Percentiles rank a stretch among this genome's conserved stretches.
Evolutionary conservation across 1,140 invertebrate genomes (phyloP).

Genomic region (Lucilia cuprina): DNA sequence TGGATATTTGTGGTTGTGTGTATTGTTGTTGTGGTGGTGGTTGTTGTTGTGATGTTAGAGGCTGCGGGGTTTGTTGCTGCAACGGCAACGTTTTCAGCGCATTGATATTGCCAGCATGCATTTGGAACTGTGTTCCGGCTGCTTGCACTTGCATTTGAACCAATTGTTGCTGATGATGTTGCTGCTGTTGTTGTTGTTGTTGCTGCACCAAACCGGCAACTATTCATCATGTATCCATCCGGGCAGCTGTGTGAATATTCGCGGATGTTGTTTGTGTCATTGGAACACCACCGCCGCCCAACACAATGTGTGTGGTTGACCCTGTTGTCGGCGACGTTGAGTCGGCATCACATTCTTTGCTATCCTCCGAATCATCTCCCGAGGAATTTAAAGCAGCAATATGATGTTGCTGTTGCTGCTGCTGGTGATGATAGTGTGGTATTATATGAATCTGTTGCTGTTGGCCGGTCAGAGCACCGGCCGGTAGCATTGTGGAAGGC

Average conservation of each 20-base stretch:
- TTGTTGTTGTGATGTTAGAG: slow-evolving; percentile 40
- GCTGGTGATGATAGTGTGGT: slow-evolving; percentile 45
- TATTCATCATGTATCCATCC: slow-evolving; percentile 61
- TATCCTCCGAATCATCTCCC: slow-evolving; percentile 59
- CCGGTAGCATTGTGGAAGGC: slow-evolving; percentile 46
- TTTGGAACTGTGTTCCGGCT: slow-evolving; percentile 14
- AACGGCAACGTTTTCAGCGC: slow-evolving; percentile 38
- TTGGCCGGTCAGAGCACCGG: slow-evolving; percentile 37
- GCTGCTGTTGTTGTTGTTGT: slow-evolving; percentile 44
- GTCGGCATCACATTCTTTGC: slow-evolving; percentile 59
- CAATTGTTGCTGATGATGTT: slow-evolving; percentile 46
- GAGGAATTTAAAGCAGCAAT: slow-evolving; percentile 47
- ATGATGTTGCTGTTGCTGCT: slow-evolving; percentile 41
- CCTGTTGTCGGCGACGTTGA: slow-evolving; percentile 38
- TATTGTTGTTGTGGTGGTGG: slow-evolving; percentile 29
- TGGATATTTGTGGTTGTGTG: slow-evolving; percentile 37
- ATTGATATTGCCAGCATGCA: slow-evolving; percentile 35
- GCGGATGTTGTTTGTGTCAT: slow-evolving; percentile 45
- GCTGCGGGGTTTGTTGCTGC: slow-evolving; percentile 36
- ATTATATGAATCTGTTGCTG: slow-evolving; percentile 39
- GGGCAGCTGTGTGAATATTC: slow-evolving; percentile 59
- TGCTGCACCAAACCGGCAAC: slow-evolving; percentile 58
- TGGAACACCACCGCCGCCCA: slow-evolving; percentile 28
- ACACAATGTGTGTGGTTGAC: slow-evolving; percentile 31
- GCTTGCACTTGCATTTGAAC: slow-evolving; percentile 37